Evolutionary conservation across 2,888 invertebrate species (phyloP).

Genomic region (Sinodicranocentrus sp.): DNA sequence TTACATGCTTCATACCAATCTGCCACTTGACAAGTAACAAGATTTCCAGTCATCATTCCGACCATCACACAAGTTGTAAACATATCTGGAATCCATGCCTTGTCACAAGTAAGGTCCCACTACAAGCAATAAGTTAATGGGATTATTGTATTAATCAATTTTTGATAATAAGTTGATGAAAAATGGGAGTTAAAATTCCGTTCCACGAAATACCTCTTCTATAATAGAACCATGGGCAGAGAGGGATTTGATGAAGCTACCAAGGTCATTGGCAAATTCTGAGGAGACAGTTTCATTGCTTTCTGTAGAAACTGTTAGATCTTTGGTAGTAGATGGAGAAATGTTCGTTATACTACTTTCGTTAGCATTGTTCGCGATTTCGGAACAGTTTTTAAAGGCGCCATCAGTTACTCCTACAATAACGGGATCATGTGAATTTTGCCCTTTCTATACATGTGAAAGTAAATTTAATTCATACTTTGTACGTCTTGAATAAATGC

Average conservation of each 20-base stretch:
- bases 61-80: conserved; percentile 72
- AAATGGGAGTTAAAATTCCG: background rate
- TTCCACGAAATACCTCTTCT: conserved; percentile 35
- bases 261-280: no score
- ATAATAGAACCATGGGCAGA: conserved; percentile 50
- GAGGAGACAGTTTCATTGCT: background rate
- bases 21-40: conserved; percentile 60
- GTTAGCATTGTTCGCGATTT: background rate
- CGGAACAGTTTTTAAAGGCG: background rate
- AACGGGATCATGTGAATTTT: no score
- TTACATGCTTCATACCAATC: conserved; percentile 66
- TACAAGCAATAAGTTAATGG: no score
- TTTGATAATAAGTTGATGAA: background rate
- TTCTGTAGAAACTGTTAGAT: no score
- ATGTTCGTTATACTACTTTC: background rate
- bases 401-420: background rate
- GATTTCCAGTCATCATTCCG: conserved; percentile 69
- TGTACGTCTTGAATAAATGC: background rate
- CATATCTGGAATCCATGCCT: conserved; percentile 71
- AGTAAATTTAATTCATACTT: background rate
- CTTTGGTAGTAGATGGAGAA: background rate
- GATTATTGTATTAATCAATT: background rate
- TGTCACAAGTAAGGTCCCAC: conserved; percentile 68
- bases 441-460: background rate
- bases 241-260: background rate